Percentiles rank a stretch among this genome's conserved stretches.
These are phyloP conservation scores for Odocoileus virginianus DNA, from an alignment of 2,113 vertebrate species.

Conservation along the genomic window DNA sequence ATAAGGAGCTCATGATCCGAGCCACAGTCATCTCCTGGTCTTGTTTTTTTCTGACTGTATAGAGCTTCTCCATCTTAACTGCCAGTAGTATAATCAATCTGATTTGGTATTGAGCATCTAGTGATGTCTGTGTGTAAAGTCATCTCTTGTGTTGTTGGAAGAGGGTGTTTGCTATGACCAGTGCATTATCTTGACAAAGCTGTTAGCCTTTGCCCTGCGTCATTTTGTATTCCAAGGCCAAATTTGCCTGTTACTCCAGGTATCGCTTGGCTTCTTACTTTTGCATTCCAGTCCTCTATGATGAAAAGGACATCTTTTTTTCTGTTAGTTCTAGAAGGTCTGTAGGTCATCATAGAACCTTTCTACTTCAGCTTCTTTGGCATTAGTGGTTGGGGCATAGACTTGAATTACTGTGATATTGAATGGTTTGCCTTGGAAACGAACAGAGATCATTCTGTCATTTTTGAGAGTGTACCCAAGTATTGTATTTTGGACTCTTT, in stretches of 20 bases:
- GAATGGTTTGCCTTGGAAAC: neutral
- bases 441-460: neutral
- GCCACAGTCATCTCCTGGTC: too few relatives aligned
- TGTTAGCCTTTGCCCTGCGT: too few relatives aligned
- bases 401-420: neutral
- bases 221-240: too few relatives aligned
- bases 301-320: neutral
- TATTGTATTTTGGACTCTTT: neutral
- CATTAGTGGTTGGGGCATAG: neutral
- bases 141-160: too few relatives aligned
- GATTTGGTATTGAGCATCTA: too few relatives aligned
- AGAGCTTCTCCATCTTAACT: too few relatives aligned
- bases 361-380: neutral
- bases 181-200: too few relatives aligned
- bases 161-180: too few relatives aligned
- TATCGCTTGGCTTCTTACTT: neutral
- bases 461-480: neutral
- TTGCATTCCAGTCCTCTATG: neutral
- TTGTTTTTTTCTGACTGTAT: too few relatives aligned
- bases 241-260: neutral
- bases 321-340: neutral
- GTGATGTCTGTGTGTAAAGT: too few relatives aligned
- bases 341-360: neutral
- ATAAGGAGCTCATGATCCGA: too few relatives aligned
- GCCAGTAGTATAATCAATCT: too few relatives aligned